A percentile compares a stretch with the other conserved stretches of the same genome.
phyloP scores from a whole-genome alignment of 2,113 vertebrate species.

The Nibea albiflora region DNA sequence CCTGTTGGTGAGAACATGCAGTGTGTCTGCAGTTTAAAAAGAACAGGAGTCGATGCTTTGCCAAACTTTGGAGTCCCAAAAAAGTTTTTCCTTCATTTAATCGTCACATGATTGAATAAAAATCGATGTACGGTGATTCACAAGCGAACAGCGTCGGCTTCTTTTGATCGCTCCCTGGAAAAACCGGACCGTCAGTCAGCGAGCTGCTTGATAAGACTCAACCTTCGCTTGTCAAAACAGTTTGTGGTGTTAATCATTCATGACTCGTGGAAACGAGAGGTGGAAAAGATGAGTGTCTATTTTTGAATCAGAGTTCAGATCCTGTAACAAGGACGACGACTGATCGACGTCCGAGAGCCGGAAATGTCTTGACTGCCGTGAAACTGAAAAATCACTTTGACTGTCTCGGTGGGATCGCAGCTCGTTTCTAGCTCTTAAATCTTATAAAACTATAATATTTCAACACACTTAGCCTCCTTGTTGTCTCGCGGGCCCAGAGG shows the following conservation, averaged over 20 bases:
- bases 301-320: conserved; percentile 9
- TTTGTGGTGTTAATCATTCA: conserved; percentile 38
- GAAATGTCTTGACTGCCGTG: background rate
- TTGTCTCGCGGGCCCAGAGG: background rate
- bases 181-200: background rate
- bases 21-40: background rate
- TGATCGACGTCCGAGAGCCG: background rate
- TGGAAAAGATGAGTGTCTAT: conserved; percentile 5
- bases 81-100: background rate
- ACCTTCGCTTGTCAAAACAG: background rate
- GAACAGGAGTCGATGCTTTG: background rate
- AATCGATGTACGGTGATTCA: background rate
- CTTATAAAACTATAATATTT: background rate
- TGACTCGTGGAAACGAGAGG: background rate
- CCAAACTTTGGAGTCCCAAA: background rate
- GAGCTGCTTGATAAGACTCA: conserved; percentile 2
- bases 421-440: background rate
- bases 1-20: background rate
- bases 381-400: background rate
- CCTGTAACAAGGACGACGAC: background rate
- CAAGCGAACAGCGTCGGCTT: background rate
- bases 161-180: background rate
- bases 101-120: too few species aligned
- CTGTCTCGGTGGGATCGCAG: too few species aligned
- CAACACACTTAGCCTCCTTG: background rate